These are phyloP conservation scores for Thaumatotibia leucotreta DNA, from an alignment of 1,140 invertebrate species.

Conservation along the genomic window DNA sequence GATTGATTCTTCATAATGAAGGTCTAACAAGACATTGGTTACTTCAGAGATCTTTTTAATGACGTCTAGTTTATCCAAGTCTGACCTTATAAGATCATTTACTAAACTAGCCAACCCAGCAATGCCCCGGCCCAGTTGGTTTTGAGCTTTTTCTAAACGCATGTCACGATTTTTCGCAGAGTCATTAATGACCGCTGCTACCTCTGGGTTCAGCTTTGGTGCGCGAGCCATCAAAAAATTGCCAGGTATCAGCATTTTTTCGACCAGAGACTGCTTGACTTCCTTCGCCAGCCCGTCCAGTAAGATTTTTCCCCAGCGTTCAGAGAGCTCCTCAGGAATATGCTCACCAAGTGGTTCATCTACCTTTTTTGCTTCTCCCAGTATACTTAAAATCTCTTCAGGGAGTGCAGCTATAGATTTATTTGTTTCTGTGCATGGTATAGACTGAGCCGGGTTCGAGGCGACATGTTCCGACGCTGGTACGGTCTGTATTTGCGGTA, in stretches of 20 bases:
- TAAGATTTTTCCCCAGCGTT: conserved; percentile 6
- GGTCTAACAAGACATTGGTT: conserved; percentile 15
- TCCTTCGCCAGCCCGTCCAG: background rate
- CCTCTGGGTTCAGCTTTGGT: conserved; percentile 16
- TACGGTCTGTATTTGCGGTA: background rate
- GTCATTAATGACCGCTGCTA: conserved; percentile 5
- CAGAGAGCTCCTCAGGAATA: conserved; percentile 1
- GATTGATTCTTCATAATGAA: conserved; percentile 16
- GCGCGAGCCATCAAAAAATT: conserved; percentile 13
- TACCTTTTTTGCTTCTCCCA: conserved; percentile 1
- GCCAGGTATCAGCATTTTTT: conserved; percentile 12
- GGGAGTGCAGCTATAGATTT: background rate
- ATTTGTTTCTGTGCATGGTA: background rate
- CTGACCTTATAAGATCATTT: background rate
- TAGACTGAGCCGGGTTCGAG: background rate
- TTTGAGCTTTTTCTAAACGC: conserved; percentile 16
- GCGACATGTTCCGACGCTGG: background rate
- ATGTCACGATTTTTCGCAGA: conserved; percentile 13
- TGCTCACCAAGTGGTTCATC: background rate
- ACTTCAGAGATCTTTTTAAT: conserved; percentile 16
- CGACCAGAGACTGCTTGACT: background rate
- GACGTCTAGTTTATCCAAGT: conserved; percentile 9
- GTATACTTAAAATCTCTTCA: background rate
- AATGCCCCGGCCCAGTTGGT: conserved; percentile 14
- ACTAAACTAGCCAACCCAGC: conserved; percentile 2